A percentile compares a stretch with the other conserved stretches of the same genome.
These are phyloP conservation scores for Champsocephalus esox DNA, from an alignment of 2,797 vertebrate genomes.

Conservation along the genomic window DNA sequence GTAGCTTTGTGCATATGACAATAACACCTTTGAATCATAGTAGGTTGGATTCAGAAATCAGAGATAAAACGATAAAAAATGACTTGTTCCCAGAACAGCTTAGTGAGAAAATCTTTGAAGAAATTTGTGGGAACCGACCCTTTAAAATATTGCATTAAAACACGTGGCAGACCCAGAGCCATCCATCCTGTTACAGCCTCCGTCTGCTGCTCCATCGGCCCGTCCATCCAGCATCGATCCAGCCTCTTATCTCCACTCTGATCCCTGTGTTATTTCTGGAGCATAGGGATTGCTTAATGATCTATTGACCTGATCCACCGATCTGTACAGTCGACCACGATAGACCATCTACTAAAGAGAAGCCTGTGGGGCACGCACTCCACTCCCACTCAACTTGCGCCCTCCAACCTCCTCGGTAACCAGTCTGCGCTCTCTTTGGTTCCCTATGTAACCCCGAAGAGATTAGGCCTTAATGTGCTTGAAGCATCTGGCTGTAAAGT, in stretches of 20 bases:
- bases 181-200: slow-evolving; percentile 34
- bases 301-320: slow-evolving; percentile 81
- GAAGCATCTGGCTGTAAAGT: slow-evolving; percentile 74
- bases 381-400: slow-evolving; percentile 39
- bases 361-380: slow-evolving; percentile 65
- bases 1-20: too few relatives aligned
- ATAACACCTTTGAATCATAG: too few relatives aligned
- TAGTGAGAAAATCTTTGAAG: slow-evolving; percentile 21
- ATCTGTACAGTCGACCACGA: slow-evolving; percentile 78
- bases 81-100: neutral
- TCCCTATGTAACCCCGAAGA: slow-evolving; percentile 53
- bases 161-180: slow-evolving; percentile 24
- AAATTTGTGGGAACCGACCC: slow-evolving; percentile 7
- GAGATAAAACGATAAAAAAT: slow-evolving; percentile 8
- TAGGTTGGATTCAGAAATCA: neutral
- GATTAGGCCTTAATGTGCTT: slow-evolving; percentile 73
- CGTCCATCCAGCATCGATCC: slow-evolving; percentile 73
- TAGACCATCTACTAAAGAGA: slow-evolving; percentile 70
- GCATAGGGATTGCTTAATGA: slow-evolving; percentile 84
- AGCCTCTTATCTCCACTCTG: slow-evolving; percentile 80
- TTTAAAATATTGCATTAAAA: slow-evolving; percentile 23
- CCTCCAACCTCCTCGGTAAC: slow-evolving; percentile 45
- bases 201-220: slow-evolving; percentile 22
- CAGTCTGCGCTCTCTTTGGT: slow-evolving; percentile 44
- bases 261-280: slow-evolving; percentile 84